Evolutionary conservation across 1,140 invertebrate genomes (phyloP).

Genomic region (Bombyx mandarina): DNA sequence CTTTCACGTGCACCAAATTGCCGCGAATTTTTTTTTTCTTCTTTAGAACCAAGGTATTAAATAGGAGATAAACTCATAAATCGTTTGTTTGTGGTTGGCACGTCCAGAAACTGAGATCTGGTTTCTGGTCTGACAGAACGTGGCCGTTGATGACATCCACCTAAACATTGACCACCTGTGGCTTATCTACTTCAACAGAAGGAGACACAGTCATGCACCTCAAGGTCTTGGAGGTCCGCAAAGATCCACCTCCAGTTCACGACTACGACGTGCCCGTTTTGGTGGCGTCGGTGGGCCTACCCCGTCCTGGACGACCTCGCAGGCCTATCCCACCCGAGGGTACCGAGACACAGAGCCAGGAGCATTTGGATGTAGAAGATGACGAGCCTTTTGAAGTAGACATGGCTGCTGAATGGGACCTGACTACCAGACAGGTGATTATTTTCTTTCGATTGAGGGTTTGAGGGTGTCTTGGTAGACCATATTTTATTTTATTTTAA

Average conservation of each 20-base stretch:
- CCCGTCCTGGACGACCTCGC: conserved; percentile 42
- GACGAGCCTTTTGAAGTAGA: conserved; percentile 45
- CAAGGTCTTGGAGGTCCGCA: conserved; percentile 82
- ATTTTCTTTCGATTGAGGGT: conserved; percentile 3
- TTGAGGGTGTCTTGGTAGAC: background rate
- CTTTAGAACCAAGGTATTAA: too few species aligned
- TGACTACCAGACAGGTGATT: conserved; percentile 88
- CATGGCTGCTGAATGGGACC: conserved; percentile 80
- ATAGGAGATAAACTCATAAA: too few species aligned
- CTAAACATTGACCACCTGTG: too few species aligned
- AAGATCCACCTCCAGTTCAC: conserved; percentile 85
- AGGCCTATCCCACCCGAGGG: conserved; percentile 22
- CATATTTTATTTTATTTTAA: background rate
- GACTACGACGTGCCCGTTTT: conserved; percentile 95
- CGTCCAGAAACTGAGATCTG: too few species aligned
- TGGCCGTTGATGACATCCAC: too few species aligned
- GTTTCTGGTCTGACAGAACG: too few species aligned
- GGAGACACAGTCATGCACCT: conserved; percentile 85
- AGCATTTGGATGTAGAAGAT: conserved; percentile 38
- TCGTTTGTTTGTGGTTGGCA: too few species aligned
- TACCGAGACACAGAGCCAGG: conserved; percentile 23
- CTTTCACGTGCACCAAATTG: too few species aligned
- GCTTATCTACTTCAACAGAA: conserved; percentile 59
- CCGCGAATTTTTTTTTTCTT: too few species aligned
- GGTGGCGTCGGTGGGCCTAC: conserved; percentile 72